Base-by-base conservation (phyloP, 2,888 invertebrate genomes). In the Phania funesta region DNA sequence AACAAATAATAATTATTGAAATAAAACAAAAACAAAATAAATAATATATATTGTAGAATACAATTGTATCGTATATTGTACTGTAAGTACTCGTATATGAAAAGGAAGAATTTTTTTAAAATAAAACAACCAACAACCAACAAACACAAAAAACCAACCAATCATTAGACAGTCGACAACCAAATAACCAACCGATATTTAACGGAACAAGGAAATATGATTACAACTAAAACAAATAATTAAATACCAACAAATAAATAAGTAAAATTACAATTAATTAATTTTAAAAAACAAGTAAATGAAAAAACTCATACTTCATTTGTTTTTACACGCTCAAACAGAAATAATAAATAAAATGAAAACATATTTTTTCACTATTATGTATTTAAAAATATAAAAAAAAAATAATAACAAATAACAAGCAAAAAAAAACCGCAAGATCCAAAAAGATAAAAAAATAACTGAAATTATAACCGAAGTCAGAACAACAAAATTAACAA, bases 291-390 rank as follows among this genome's bases (percentile, higher is more conserved):
- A 58, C 58, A 35, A 76, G 67, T 48, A 11, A 35, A 46, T 52
- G 41, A 22, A 52, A 67, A 64, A 60, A 71, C 50, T 75, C 77
- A 78, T 71, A 74, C 65, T 74, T 62, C 35, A 74, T 79, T 79
- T 75, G 71, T 67, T 83, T 73, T 79, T 76, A 81, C 70, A 82
- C 64, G 73, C 71, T 68, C 67, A 71, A 84, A 76, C 70, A 78
- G 52, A 73, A 77, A 65, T 48, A 70, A 70, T 32, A 52, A 75
- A 70, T 26, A 65, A 83, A 65, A 78, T 70, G 46, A 81, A 79
- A 80, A 78, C 84, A 85, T 85, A 85, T 85, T 85, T 85, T 85
- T 85, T 85, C 85, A 85, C 85, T 83, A 83, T 83, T 83, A 83
- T 79, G 78, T 78, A 84, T 67, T 54, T 75, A 73, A 74, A 79